Evolutionary conservation across 2,797 vertebrate genomes (phyloP).

Genomic region (Cryptoblepharus egeriae): DNA sequence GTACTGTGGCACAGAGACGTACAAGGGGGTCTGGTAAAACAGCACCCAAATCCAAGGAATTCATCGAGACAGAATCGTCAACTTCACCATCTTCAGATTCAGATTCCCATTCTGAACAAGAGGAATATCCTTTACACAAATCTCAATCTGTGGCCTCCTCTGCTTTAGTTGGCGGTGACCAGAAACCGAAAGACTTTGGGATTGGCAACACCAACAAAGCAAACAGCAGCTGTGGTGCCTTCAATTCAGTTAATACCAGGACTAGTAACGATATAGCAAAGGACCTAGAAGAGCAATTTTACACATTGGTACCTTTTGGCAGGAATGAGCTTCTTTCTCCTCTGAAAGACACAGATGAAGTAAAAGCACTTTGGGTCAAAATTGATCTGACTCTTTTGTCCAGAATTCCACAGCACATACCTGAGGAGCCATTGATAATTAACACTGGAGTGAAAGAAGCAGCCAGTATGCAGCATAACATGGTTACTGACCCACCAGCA

Average conservation of each 20-base stretch:
- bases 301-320: slow-evolving; percentile 95
- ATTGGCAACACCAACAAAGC: slow-evolving; percentile 46
- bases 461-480: slow-evolving; percentile 73
- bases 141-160: slow-evolving; percentile 75
- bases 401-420: slow-evolving; percentile 84
- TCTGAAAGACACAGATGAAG: slow-evolving; percentile 84
- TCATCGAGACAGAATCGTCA: slow-evolving; percentile 77
- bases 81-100: slow-evolving; percentile 79
- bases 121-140: slow-evolving; percentile 78
- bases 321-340: slow-evolving; percentile 86
- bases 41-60: slow-evolving; percentile 78
- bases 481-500: slow-evolving; percentile 57
- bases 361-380: slow-evolving; percentile 92
- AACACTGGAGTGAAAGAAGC: slow-evolving; percentile 72
- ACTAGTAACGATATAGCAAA: slow-evolving; percentile 81
- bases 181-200: slow-evolving; percentile 74
- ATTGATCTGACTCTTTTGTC: slow-evolving; percentile 94
- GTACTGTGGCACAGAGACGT: slow-evolving; percentile 47
- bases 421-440: slow-evolving; percentile 71
- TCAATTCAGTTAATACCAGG: slow-evolving; percentile 75
- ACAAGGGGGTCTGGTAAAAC: slow-evolving; percentile 73
- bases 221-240: slow-evolving; percentile 68
- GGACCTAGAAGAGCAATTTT: slow-evolving; percentile 86
- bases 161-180: slow-evolving; percentile 72
- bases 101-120: slow-evolving; percentile 68